Base-by-base conservation (phyloP, 2,797 vertebrate genomes). In the Austrolebias charrua region DNA sequence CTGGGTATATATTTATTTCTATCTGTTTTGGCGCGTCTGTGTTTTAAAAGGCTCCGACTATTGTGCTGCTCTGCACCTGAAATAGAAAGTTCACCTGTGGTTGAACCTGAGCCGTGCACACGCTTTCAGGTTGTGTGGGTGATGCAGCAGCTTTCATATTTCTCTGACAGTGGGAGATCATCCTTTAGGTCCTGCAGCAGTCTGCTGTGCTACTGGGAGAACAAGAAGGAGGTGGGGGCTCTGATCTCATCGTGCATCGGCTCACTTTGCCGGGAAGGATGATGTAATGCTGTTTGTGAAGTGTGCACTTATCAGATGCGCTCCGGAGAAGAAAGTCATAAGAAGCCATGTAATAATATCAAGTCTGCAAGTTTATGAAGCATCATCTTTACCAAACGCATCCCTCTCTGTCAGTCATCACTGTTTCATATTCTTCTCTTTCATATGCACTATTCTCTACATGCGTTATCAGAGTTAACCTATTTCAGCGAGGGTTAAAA, bases 251-350 rank as follows among this genome's bases (percentile, higher is more conserved):
- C 80, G 53, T 24, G 49, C 69, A 63, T 62, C 60, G 44, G 77
- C 84, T 84, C 78, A 63, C 75, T 83, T 78, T 90, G 88, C 89
- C 76, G 73, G 89, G 90, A 90, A 89, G 71, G 85, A 87, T 93
- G 91, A 92, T 90, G 93, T 92, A 92, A 93, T 92, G 87, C 80
- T 75, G 55, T 75, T 76, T 66, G 86, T 78, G 77, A 61, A 77
- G 70, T 82, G 38, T 64, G 74, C 76, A 86, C 76, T 88, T 90
- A 91, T 86, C 85, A 87, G 82, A 82, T 70, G 67, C 56, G 10
- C 67, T 55, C 13, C 14, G 56, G 5, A 15, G 46, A 28, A 48
- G 51, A 64, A 61, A 69, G 47, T 62, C 72, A 60, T 67, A 71
- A 65, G 63, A 78, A 68, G 53, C 65, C 33, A 46, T n/a, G 63